Evolutionary conservation across 2,888 invertebrate genomes (phyloP), one percentile per base, ranked within the genome.

Genomic region (Melieria picta): DNA sequence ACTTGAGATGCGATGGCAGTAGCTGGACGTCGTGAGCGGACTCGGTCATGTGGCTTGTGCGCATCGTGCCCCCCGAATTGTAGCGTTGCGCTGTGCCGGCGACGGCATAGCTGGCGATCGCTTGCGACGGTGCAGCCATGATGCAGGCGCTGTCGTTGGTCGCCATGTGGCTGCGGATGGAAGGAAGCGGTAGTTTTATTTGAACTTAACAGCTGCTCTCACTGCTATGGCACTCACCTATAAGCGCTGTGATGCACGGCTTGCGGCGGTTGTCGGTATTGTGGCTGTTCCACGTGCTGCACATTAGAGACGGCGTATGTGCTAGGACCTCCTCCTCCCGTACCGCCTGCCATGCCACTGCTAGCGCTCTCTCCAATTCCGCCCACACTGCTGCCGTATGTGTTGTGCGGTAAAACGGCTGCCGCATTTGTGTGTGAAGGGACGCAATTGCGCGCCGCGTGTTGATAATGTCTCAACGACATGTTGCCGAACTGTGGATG

Each of bases 1-100:
- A 91, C 85, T 91, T 92, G 63, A 92, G 85, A 76, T 91, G 91
- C 13, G 90, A 89, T 1, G 83, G 81, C 75, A 84, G 73, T 73
- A 84, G 77, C 69, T 84, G 83, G 4, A 82, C 79, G 16, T 83
- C 83, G 74, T 62, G 78, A 74, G 58, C 11, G 60, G 62, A 58
- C 3, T 71, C 43, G 6, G 68, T 65, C 63, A 69, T 47, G 7
- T 55, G 63, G 65, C 55, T 61, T 30, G 46, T 60, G 64, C 67
- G 61, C 64, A 65, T 69, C 46, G 58, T 69, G 68, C 65, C 60
- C 7, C 55, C 67, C 46, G 77, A 71, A n/a, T 57, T 71, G 10
- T 69, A 70, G 47, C 72, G 69, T 16, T 70, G 70, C 60, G 72
- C 42, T 52, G 76, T 71, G 57, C 70, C 76, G n/a, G 73, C 68